Conservation (phyloP, 2,888 invertebrate genomes). For the Leptinotarsa tumamoca region DNA sequence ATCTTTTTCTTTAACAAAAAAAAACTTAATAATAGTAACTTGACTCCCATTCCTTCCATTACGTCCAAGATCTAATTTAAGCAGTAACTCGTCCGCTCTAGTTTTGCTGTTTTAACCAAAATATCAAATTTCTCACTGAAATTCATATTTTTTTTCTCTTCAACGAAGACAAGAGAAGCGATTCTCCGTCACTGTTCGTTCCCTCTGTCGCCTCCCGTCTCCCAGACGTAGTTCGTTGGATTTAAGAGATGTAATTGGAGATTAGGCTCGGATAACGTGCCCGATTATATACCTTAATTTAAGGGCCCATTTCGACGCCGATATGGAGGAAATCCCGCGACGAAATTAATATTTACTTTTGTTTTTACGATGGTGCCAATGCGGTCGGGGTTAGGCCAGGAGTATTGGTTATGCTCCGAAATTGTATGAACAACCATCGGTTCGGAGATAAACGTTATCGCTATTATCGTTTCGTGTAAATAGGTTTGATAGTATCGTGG, state of each 20-base stretch:
- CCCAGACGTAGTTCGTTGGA: conserved; percentile 44
- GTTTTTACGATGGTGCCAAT: conserved; percentile 45
- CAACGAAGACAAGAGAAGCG: background rate
- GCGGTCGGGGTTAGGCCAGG: conserved; percentile 4
- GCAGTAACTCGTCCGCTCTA: background rate
- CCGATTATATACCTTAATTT: conserved; percentile 58
- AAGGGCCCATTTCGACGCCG: conserved; percentile 48
- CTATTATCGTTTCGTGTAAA: background rate
- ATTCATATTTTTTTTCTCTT: background rate
- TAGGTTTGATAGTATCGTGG: background rate
- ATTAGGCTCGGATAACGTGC: conserved; percentile 55
- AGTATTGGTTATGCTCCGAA: conserved; percentile 9
- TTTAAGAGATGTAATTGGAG: conserved; percentile 59
- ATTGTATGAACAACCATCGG: background rate
- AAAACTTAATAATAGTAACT: background rate
- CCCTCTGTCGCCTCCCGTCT: background rate
- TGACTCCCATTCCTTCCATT: background rate
- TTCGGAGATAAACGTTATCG: conserved; percentile 1
- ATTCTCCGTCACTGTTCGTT: background rate
- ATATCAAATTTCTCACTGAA: background rate
- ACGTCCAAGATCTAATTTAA: background rate
- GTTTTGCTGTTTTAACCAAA: background rate
- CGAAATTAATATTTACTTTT: conserved; percentile 54
- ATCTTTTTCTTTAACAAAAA: too few species aligned
- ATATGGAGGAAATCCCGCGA: conserved; percentile 43